Evolutionary conservation across 1,140 invertebrate species (phyloP), one percentile per base, ranked within the genome.

Genomic region (Episyrphus balteatus): DNA sequence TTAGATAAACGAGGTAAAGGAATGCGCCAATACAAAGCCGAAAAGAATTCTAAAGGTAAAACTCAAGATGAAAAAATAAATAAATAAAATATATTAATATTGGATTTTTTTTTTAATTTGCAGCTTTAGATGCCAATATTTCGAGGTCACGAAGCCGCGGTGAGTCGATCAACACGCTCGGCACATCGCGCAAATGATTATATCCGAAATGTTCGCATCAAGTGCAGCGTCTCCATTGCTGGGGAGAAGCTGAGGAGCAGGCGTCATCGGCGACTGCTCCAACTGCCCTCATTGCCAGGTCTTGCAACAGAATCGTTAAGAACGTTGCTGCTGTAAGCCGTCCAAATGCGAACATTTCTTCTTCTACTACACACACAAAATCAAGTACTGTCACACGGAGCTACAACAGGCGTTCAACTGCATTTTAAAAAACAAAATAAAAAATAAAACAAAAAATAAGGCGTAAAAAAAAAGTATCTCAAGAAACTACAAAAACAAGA

Each of bases 1-100:
- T 76, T 86, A 55, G 89, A 92, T 63, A 78, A 84, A 53, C 77
- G 84, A 54, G 85, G 85, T 33, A 74, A 82, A 58, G 79, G 79
- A 51, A 81, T 85, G 73, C 75, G 84, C 42, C 76, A 74, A 49
- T 83, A 79, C 58, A 77, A 77, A 52, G 72, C 76, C 5, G 68
- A 72, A 49, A 64, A 56, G 54, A 52, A 53, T 52, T 55, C 32
- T 46, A 68, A 68, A 65, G 58, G 65, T 59, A 51, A 32, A 17
- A 33, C 15, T 18, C 51, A 26, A 46, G 42, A 21, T 36, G 12
- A 6, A 36, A 1, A 10, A 5, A 40, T 15, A 37, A 37, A 37
- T 10, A 37, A 57, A 17, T 7, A 21, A 6, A 12, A 15, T 8
- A 45, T 36, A 34, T 37, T 8, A 8, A 31, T 32, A 39, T 13